A percentile compares a stretch with the other conserved stretches of the same genome.
phyloP scores from a whole-genome alignment of 2,888 invertebrate genomes.

The Agrochola circellaris region DNA sequence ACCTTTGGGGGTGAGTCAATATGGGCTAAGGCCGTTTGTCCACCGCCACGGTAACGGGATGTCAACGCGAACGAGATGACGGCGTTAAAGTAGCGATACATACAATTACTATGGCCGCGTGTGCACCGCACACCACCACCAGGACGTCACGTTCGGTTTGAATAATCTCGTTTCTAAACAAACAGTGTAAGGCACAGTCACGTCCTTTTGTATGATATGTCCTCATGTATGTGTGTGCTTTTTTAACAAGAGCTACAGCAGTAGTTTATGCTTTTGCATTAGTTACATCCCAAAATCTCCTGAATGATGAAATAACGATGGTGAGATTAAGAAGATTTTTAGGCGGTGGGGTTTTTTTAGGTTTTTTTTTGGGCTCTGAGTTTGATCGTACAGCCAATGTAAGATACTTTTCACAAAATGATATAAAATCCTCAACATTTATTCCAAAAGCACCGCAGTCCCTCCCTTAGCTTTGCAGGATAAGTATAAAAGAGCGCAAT shows the following conservation, averaged over 20 bases:
- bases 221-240: background rate
- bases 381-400: background rate
- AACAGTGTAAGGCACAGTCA: background rate
- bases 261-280: background rate
- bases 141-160: no score
- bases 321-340: background rate
- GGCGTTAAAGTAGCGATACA: no score
- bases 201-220: background rate
- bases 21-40: background rate
- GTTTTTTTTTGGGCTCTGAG: no score
- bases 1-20: background rate
- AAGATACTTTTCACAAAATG: background rate
- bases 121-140: no score
- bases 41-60: no score
- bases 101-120: no score
- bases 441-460: background rate
- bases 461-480: conserved; percentile 1
- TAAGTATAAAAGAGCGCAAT: conserved; percentile 16
- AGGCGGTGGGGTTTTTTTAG: no score
- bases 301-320: no score
- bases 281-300: background rate
- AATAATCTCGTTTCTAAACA: no score
- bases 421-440: background rate
- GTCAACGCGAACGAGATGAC: no score
- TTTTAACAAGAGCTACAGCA: background rate